These are phyloP conservation scores for Cyrtorhinus lividipennis DNA, from an alignment of 1,140 invertebrate genomes.

Conservation along the genomic window DNA sequence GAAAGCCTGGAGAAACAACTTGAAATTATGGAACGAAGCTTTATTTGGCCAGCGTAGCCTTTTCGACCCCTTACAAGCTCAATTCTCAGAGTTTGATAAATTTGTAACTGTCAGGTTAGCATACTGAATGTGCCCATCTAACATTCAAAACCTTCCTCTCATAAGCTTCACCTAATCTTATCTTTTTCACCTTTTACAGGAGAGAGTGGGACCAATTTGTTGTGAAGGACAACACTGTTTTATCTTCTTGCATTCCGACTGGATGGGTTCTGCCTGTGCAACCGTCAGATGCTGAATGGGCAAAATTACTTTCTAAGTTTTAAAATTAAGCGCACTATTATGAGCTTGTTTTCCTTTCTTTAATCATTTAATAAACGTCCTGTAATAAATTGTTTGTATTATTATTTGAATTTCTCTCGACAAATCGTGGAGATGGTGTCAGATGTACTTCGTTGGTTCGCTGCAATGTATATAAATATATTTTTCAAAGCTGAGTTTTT, in stretches of 20 bases:
- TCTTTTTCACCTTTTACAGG: conserved; percentile 19
- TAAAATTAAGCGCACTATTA: too few species aligned
- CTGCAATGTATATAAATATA: too few species aligned
- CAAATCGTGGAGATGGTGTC: too few species aligned
- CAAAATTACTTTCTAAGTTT: conserved; percentile 5
- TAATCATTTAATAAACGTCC: too few species aligned
- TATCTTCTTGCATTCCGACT: conserved; percentile 21
- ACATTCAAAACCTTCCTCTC: neutral
- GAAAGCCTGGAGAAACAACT: conserved; percentile 16
- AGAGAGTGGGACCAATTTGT: conserved; percentile 22
- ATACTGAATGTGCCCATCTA: too few species aligned
- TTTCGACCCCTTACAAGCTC: neutral
- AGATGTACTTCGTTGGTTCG: too few species aligned
- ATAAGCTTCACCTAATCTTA: neutral
- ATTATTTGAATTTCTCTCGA: too few species aligned
- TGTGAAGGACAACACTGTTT: neutral
- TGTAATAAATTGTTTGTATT: too few species aligned
- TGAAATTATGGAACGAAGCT: conserved; percentile 21
- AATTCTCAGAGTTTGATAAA: conserved; percentile 17
- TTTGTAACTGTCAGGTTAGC: conserved; percentile 22
- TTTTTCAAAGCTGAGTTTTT: too few species aligned
- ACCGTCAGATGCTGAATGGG: conserved; percentile 20
- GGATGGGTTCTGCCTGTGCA: conserved; percentile 23
- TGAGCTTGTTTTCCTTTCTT: too few species aligned
- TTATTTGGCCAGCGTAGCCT: conserved; percentile 22